These are phyloP conservation scores for Ciona savignyi DNA, from an alignment of 23 tunicate genomes.

Conservation along the genomic window DNA sequence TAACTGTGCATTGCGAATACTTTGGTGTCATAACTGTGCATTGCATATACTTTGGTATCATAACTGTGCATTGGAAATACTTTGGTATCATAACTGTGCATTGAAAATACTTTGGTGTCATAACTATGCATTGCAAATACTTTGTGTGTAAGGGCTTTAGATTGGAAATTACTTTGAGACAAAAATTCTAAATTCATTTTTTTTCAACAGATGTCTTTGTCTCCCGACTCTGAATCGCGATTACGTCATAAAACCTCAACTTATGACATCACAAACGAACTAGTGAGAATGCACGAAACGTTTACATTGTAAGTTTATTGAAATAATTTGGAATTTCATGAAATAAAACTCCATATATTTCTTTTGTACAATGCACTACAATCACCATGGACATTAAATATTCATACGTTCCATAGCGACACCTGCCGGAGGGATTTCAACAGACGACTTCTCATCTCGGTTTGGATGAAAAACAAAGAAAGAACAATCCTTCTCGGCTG, in stretches of 20 bases:
- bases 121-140: background rate
- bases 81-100: too few relatives aligned
- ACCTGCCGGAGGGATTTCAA: background rate
- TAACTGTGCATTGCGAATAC: too few relatives aligned
- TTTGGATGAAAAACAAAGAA: constrained; percentile 19
- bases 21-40: too few relatives aligned
- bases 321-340: too few relatives aligned
- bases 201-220: constrained; percentile 46
- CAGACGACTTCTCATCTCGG: constrained; percentile 33
- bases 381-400: too few relatives aligned
- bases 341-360: background rate
- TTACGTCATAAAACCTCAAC: constrained; percentile 27
- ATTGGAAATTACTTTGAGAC: background rate
- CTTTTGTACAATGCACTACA: constrained; percentile 10
- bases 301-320: constrained; percentile 41
- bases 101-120: too few relatives aligned
- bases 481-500: constrained; percentile 31
- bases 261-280: constrained; percentile 3
- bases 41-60: too few relatives aligned
- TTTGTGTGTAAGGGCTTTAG: background rate
- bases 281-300: constrained; percentile 31
- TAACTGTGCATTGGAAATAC: too few relatives aligned
- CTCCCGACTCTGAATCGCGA: constrained; percentile 22
- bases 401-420: constrained; percentile 16
- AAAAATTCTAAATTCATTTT: too few relatives aligned